Evolutionary conservation across 1,140 invertebrate genomes (phyloP).

Genomic region (Bursaphelenchus mucronatus): DNA sequence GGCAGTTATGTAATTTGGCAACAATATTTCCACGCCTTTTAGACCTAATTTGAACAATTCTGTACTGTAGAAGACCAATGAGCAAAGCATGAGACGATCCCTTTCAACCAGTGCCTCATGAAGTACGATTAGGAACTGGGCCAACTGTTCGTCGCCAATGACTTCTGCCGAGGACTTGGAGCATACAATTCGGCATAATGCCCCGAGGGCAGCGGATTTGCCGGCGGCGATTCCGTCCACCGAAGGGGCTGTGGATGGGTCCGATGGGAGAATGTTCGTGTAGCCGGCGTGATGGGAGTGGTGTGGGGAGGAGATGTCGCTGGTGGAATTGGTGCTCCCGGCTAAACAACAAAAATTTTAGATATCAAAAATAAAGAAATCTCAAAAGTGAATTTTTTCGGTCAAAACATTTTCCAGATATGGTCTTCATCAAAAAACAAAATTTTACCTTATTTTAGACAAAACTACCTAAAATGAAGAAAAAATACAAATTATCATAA

Average conservation of each 20-base stretch:
- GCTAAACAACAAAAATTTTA: conserved; percentile 4
- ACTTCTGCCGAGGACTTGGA: conserved; percentile 91
- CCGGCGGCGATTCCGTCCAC: conserved; percentile 67
- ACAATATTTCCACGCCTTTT: conserved; percentile 81
- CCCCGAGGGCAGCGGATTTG: conserved; percentile 86
- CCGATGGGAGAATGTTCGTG: conserved; percentile 9
- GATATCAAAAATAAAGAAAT: not conserved
- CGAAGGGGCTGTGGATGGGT: conserved; percentile 23
- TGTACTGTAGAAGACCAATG: conserved; percentile 54
- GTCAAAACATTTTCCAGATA: too few relatives aligned
- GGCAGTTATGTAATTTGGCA: conserved; percentile 81
- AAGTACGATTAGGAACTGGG: conserved; percentile 85
- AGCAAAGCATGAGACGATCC: conserved; percentile 55
- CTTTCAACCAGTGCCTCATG: conserved; percentile 75
- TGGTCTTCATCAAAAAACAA: too few relatives aligned
- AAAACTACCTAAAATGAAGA: too few relatives aligned
- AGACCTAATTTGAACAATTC: conserved; percentile 82
- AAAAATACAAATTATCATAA: too few relatives aligned
- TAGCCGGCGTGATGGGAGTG: not conserved
- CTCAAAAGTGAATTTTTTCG: too few relatives aligned
- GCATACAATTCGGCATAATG: conserved; percentile 88
- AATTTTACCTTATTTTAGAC: too few relatives aligned
- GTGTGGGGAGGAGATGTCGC: conserved; percentile 25
- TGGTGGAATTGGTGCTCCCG: conserved; percentile 28
- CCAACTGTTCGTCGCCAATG: conserved; percentile 85